Base-by-base conservation (phyloP, 2,888 invertebrate genomes). In the Cheilosia pagana region DNA sequence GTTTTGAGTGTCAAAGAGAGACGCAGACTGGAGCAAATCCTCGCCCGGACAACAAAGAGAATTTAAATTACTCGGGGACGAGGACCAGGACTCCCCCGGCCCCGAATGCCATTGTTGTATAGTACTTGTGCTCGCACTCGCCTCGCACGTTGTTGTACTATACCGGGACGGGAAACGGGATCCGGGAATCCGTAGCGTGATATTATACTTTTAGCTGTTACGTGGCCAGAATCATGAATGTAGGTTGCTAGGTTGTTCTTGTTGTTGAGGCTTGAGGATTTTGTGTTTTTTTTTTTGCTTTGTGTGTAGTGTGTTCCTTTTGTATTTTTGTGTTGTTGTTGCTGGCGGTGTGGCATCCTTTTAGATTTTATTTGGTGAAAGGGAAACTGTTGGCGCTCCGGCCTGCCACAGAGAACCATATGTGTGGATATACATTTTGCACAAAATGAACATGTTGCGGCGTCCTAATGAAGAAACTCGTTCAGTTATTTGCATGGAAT, bases 11-110 rank as follows among this genome's bases (percentile, higher is more conserved):
- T 89, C 83, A 90, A 90, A 88, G 91, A 92, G 88, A 89, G 91
- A 76, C 88, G 91, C 87, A 90, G 91, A 88, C 88, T 92, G 82
- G 91, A 91, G 89, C 89, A 91, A 89, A 90, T 91, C 89, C 89
- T 90, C 87, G 71, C 86, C 81, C 67, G 86, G 67, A 86, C 86
- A 81, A 86, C 86, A 86, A 86, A 86, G 86, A 86, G 86, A 86
- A 81, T 86, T 86, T 86, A 86, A 81, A 86, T 85, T 85, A 85
- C 85, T 81, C 85, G 53, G 81, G 65, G 28, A 25, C 2, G n/a
- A n/a, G 3, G 25, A 25, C 5, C n/a, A n/a, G n/a, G 79, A 79
- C 83, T 57, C 55, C 62, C 82, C 67, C 68, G 79, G 79, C 62
- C 82, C 67, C 68, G 79, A 83, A 83, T 79, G 72, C 74, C 70